Evolutionary conservation across 2,888 invertebrate species (phyloP), one percentile per base, ranked within the genome.

Genomic region (Patella depressa): DNA sequence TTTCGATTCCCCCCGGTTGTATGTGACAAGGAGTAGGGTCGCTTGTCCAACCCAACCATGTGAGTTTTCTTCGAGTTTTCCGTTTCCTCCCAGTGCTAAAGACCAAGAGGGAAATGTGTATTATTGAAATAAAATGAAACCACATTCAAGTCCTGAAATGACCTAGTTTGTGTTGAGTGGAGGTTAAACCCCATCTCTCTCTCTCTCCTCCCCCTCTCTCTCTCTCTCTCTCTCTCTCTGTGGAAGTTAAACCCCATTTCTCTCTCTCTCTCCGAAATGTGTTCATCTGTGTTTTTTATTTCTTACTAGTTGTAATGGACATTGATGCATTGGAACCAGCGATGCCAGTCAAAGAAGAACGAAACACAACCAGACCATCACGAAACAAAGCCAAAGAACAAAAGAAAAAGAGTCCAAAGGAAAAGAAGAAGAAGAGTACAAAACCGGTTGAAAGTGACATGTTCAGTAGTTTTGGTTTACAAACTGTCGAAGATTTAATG

Each of bases 401-500:
- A 0, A 76, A 78, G 73, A 15, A 71, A 45, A 57, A 57, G 2
- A 78, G 69, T 2, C 72, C 75, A n/a, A 73, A 74, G 15, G 71
- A 76, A 54, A 74, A 74, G 69, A 57, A 73, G 15, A 76, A 74
- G 71, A 74, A 53, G 19, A 57, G 70, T 2, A 54, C 19, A 14
- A 65, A 65, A 65, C 19, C 19, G 14, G 5, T 24, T 19, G 65
- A 7, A 3, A 11, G 11, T 11, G 65, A 65, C n/a, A 24, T 88
- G 3, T 86, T 90, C 79, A 84, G 84, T 75, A 78, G 82, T 1
- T 84, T 90, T 76, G 89, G 89, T 15, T 72, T 90, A 70, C 89
- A 89, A 24, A 88, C 87, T 17, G 85, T 90, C 0, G 89, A 90
- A 53, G 90, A 90, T 65, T 80, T 90, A 11, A 73, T 88, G 24